A percentile compares a stretch with the other conserved stretches of the same genome.
Evolutionary conservation across 2,797 vertebrate genomes (phyloP).

Genomic region (Babyrousa celebensis): DNA sequence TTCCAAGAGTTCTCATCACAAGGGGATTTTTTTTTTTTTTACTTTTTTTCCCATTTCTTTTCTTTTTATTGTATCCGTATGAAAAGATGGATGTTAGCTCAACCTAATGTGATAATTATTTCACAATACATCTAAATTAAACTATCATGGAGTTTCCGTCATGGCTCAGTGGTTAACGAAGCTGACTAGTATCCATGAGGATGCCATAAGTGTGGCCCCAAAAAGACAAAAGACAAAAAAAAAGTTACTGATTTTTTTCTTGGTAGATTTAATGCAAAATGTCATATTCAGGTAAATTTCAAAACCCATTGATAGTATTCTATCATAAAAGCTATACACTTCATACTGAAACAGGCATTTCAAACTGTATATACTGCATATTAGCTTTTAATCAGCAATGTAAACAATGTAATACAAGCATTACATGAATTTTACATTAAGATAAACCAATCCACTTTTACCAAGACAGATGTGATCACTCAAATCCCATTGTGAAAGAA

Average conservation of each 20-base stretch:
- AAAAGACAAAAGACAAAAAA: too few relatives aligned
- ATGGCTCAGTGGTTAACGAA: too few relatives aligned
- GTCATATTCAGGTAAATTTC: slow-evolving; percentile 74
- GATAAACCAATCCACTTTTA: slow-evolving; percentile 89
- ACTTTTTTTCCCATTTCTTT: neutral
- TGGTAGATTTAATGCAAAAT: neutral
- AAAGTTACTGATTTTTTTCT: neutral
- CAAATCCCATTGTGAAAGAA: slow-evolving; percentile 79
- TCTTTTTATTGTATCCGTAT: neutral
- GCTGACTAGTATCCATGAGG: too few relatives aligned
- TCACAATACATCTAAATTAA: too few relatives aligned
- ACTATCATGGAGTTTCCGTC: too few relatives aligned
- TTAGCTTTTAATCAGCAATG: slow-evolving; percentile 89
- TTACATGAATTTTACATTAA: slow-evolving; percentile 87
- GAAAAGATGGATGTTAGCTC: neutral
- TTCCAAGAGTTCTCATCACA: neutral
- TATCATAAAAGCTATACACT: slow-evolving; percentile 74
- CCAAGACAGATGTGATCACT: slow-evolving; percentile 90
- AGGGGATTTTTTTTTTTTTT: neutral
- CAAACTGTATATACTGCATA: slow-evolving; percentile 71
- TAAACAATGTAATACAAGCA: slow-evolving; percentile 87
- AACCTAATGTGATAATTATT: neutral
- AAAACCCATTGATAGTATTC: slow-evolving; percentile 50
- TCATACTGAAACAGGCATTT: slow-evolving; percentile 82
- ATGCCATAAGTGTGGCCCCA: too few relatives aligned